Conservation (phyloP, 2,797 vertebrate species). For the Acrossocheilus fasciatus region DNA sequence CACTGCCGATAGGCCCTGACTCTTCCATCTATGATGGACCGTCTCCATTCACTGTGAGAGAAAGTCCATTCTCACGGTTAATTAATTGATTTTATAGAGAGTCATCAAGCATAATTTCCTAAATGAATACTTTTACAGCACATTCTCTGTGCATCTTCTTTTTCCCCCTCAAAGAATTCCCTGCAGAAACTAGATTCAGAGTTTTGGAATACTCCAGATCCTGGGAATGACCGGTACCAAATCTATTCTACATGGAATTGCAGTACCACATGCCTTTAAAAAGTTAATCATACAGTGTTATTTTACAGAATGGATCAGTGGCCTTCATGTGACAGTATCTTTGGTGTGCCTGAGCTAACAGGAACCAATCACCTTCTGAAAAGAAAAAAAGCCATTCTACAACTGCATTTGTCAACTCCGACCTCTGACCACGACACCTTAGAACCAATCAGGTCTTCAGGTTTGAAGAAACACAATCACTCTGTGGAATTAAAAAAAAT, state of each 20-base stretch:
- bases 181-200: slow-evolving; percentile 72
- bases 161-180: slow-evolving; percentile 58
- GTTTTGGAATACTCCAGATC: slow-evolving; percentile 74
- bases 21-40: slow-evolving; percentile 66
- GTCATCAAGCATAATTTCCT: neutral
- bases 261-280: neutral
- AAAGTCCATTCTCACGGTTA: neutral
- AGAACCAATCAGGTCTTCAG: slow-evolving; percentile 39
- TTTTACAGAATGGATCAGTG: slow-evolving; percentile 55
- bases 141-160: neutral
- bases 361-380: slow-evolving; percentile 68
- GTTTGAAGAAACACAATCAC: slow-evolving; percentile 36
- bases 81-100: neutral
- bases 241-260: neutral
- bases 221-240: slow-evolving; percentile 61
- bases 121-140: neutral
- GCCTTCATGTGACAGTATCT: slow-evolving; percentile 79
- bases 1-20: slow-evolving; percentile 67
- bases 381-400: slow-evolving; percentile 76
- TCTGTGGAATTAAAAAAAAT: neutral
- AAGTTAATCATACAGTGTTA: neutral
- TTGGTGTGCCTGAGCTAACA: slow-evolving; percentile 65
- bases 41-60: slow-evolving; percentile 78
- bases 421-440: slow-evolving; percentile 34
- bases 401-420: slow-evolving; percentile 64